Percentiles rank a stretch among this genome's conserved stretches.
These are phyloP conservation scores for Microctonus hyperodae DNA, from an alignment of 2,888 invertebrate genomes.

Conservation along the genomic window DNA sequence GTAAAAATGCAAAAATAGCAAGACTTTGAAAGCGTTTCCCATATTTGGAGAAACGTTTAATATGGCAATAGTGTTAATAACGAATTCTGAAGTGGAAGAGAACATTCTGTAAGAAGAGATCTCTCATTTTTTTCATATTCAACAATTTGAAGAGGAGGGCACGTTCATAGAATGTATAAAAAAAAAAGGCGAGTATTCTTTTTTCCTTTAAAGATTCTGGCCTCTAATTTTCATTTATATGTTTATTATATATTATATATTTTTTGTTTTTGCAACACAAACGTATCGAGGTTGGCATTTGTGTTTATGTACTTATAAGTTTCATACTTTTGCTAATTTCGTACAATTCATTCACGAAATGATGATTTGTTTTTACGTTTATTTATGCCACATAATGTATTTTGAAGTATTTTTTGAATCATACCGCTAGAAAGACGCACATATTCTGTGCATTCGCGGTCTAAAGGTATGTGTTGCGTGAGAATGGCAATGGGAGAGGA, in stretches of 20 bases:
- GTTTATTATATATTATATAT: neutral
- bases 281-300: too few relatives aligned
- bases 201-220: conserved; percentile 28
- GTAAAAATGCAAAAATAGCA: neutral
- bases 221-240: neutral
- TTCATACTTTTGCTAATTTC: too few relatives aligned
- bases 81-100: conserved; percentile 2
- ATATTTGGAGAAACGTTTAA: neutral
- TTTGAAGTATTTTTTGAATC: neutral
- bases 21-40: neutral
- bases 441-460: neutral
- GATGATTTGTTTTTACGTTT: neutral
- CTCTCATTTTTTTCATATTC: neutral
- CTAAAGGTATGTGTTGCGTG: conserved; percentile 27
- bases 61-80: conserved; percentile 5
- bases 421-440: conserved; percentile 11
- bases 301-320: too few relatives aligned
- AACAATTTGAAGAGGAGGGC: conserved; percentile 35
- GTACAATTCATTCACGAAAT: neutral
- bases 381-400: neutral
- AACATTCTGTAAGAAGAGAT: conserved; percentile 24
- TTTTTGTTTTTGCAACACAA: conserved; percentile 9
- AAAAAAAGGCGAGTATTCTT: conserved; percentile 51
- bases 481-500: neutral
- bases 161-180: neutral